Evolutionary conservation across 2,113 vertebrate species (phyloP).

Genomic region (Axis porcinus): DNA sequence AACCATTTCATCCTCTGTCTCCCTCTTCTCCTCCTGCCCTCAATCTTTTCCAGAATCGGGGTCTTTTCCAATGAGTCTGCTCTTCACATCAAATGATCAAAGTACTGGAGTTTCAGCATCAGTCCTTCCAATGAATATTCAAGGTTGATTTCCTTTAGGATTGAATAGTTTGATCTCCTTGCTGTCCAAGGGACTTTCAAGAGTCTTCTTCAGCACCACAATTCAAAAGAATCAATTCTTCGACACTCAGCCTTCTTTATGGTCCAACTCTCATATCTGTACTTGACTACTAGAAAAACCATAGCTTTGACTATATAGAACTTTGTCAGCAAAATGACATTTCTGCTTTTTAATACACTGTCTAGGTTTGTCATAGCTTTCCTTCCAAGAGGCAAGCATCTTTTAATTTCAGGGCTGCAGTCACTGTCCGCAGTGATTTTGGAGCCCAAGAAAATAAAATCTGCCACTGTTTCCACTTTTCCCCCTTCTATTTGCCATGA

Average conservation of each 20-base stretch:
- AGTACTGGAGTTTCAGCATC: background rate
- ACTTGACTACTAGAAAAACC: background rate
- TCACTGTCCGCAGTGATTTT: accelerated
- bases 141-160: background rate
- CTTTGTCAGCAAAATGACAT: background rate
- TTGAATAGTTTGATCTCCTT: background rate
- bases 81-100: background rate
- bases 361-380: background rate
- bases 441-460: background rate
- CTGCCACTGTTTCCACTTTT: background rate
- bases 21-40: background rate
- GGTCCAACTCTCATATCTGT: background rate
- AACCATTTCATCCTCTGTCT: background rate
- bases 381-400: background rate
- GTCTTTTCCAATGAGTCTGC: background rate
- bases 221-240: background rate
- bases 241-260: background rate
- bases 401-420: background rate
- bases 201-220: background rate
- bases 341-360: background rate
- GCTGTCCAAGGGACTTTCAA: background rate
- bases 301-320: background rate
- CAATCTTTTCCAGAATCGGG: background rate
- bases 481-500: background rate
- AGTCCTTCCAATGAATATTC: background rate